phyloP scores from a whole-genome alignment of 1,140 invertebrate genomes.

The Sycophila sp. region DNA sequence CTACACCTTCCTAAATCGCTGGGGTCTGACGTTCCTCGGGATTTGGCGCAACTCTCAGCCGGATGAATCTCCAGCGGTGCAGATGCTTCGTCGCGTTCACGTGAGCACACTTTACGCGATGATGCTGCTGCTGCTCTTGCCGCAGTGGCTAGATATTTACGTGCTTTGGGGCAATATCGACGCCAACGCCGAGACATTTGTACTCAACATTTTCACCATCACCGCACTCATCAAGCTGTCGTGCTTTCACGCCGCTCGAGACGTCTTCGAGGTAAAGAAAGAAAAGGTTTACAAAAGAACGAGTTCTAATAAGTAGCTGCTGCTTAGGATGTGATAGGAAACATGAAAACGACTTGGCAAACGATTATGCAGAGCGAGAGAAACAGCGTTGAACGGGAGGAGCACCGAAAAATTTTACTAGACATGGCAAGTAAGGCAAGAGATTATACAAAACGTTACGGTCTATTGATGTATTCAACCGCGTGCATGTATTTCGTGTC shows the following conservation, averaged over 20 bases:
- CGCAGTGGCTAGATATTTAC: conserved; percentile 32
- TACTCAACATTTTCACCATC: conserved; percentile 21
- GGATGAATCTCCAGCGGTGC: no score
- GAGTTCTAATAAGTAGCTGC: no score
- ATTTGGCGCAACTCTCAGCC: background rate
- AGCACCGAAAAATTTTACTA: conserved; percentile 22
- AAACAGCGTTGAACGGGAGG: background rate
- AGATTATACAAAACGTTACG: conserved; percentile 24
- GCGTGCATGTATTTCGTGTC: conserved; percentile 26
- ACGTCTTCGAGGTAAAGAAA: conserved; percentile 23
- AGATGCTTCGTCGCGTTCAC: background rate
- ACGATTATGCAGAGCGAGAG: background rate
- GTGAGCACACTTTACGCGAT: background rate
- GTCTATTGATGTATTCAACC: conserved; percentile 29
- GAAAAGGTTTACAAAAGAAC: background rate
- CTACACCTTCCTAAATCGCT: conserved; percentile 20
- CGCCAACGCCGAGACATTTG: conserved; percentile 31
- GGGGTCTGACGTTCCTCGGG: conserved; percentile 5
- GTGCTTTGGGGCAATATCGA: conserved; percentile 28
- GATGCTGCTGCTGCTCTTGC: conserved; percentile 14
- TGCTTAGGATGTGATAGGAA: conserved; percentile 14
- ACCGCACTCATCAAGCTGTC: conserved; percentile 19
- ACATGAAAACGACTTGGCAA: background rate
- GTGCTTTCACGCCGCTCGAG: background rate
- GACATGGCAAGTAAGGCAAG: background rate